A percentile compares a stretch with the other conserved stretches of the same genome.
These are phyloP conservation scores for Xenopus laevis DNA, from an alignment of 2,113 vertebrate genomes.

Conservation along the genomic window DNA sequence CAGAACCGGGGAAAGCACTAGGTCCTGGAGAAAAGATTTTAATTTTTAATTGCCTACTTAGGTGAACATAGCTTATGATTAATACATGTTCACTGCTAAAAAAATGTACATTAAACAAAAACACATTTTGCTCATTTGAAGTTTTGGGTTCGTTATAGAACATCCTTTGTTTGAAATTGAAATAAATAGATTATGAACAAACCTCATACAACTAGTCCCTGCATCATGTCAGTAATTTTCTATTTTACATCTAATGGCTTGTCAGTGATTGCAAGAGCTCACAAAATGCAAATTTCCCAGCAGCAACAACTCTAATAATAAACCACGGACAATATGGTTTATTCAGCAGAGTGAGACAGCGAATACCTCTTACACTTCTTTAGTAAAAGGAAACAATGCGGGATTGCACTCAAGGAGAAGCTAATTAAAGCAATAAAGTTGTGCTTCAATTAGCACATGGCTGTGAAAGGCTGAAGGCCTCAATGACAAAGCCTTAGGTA, in stretches of 20 bases:
- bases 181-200: no score
- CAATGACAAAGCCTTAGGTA: conserved; percentile 23
- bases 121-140: no score
- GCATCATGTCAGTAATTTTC: no score
- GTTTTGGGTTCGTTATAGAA: no score
- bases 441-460: conserved; percentile 26
- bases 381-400: conserved; percentile 32
- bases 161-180: no score
- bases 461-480: conserved; percentile 18
- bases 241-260: background rate
- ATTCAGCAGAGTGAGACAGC: background rate
- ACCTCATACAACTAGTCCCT: no score
- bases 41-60: no score
- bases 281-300: conserved; percentile 6
- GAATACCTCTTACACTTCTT: conserved; percentile 11
- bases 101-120: no score
- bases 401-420: background rate
- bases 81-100: no score
- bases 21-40: no score
- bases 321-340: conserved; percentile 25
- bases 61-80: no score
- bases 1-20: no score
- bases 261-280: background rate
- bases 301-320: conserved; percentile 10
- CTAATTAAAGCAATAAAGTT: conserved; percentile 12